Evolutionary conservation across 2,888 invertebrate species (phyloP).

Genomic region (Rhimphoctona megacephalus): DNA sequence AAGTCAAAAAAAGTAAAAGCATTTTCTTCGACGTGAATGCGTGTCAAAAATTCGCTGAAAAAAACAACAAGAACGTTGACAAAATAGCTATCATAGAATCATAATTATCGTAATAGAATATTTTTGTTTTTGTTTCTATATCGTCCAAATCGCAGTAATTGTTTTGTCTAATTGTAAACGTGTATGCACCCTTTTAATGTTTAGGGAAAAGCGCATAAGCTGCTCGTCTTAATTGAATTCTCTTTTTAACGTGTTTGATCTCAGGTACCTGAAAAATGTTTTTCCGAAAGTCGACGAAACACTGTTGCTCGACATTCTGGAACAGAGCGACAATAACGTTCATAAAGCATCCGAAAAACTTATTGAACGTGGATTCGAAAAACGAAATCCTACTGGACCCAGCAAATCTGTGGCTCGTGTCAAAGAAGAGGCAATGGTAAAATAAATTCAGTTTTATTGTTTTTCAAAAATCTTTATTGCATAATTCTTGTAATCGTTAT

Average conservation of each 20-base stretch:
- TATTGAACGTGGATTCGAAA: conserved; percentile 92
- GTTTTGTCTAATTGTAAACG: conserved; percentile 58
- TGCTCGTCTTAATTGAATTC: conserved; percentile 32
- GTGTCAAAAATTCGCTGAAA: conserved; percentile 27
- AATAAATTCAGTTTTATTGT: background rate
- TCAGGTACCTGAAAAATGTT: conserved; percentile 95
- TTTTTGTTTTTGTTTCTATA: conserved; percentile 48
- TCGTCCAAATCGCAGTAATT: conserved; percentile 55
- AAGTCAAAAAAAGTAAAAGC: conserved; percentile 7
- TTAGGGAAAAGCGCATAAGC: conserved; percentile 16
- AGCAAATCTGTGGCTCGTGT: conserved; percentile 86
- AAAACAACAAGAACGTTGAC: conserved; percentile 23
- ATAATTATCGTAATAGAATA: conserved; percentile 53
- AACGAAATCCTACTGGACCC: conserved; percentile 88
- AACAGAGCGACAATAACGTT: conserved; percentile 95
- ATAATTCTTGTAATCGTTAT: background rate
- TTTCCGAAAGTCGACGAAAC: conserved; percentile 97
- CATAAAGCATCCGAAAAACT: conserved; percentile 94
- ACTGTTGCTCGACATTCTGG: conserved; percentile 92
- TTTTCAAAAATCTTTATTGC: background rate
- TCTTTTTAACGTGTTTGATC: conserved; percentile 63
- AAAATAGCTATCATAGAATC: conserved; percentile 45
- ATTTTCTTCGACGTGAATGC: conserved; percentile 25
- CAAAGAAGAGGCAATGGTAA: conserved; percentile 76
- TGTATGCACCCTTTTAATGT: conserved; percentile 60